phyloP scores from a whole-genome alignment of 2,797 vertebrate species.

The Lycodopsis pacificus region DNA sequence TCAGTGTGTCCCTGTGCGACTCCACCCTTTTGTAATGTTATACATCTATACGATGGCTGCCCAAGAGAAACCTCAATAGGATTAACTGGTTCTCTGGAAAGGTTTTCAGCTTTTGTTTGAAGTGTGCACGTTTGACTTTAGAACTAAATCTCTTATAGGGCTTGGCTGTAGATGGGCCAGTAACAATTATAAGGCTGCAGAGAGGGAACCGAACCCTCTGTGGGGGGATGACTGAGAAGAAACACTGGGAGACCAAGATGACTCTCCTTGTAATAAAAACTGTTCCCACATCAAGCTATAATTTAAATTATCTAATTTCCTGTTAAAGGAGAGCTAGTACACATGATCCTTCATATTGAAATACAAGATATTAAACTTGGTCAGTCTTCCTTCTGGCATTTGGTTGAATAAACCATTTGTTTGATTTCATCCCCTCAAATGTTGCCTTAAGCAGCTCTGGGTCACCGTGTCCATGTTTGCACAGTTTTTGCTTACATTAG shows the following conservation, averaged over 20 bases:
- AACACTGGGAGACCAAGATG: background rate
- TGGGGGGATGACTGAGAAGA: constrained; percentile 8
- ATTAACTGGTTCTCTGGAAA: constrained; percentile 43
- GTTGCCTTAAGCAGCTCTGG: background rate
- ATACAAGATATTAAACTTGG: background rate
- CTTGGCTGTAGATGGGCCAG: constrained; percentile 21
- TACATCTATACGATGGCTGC: constrained; percentile 40
- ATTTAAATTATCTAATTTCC: background rate
- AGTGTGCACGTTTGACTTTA: constrained; percentile 40
- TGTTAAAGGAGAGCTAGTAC: constrained; percentile 5
- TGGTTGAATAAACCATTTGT: background rate
- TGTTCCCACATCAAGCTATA: constrained; percentile 1
- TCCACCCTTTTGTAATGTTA: constrained; percentile 58
- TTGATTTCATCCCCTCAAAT: background rate
- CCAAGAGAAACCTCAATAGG: constrained; percentile 40
- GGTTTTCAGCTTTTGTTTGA: constrained; percentile 43
- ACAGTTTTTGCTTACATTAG: background rate
- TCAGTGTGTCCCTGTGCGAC: constrained; percentile 42
- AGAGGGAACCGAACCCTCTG: constrained; percentile 25
- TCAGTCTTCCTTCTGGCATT: background rate
- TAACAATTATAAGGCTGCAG: constrained; percentile 19
- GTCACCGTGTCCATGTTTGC: constrained; percentile 6
- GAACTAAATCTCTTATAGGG: constrained; percentile 23
- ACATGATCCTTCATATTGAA: background rate
- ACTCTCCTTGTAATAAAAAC: background rate